Base-by-base conservation (phyloP, 2,797 vertebrate species). In the Vespertilio murinus region DNA sequence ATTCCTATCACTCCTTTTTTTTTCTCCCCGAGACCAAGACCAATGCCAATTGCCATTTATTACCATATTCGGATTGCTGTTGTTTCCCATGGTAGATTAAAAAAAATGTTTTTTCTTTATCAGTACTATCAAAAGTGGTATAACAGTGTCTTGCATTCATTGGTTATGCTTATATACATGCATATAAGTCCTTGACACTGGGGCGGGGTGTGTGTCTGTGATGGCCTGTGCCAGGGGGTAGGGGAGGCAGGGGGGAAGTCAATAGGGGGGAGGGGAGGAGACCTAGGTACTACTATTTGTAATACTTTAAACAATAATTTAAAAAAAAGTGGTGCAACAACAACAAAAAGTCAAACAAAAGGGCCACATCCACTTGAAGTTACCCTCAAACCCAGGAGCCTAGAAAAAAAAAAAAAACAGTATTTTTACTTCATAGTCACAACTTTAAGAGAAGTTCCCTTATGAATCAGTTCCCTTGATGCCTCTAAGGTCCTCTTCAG, bases 61-160 rank as follows among this genome's bases (percentile, higher is more conserved):
- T 87, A 40, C 59, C 40, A 64, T 47, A 80, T 8, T 38, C 35
- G 9, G 73, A 85, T 81, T 86, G 23, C 73, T 82, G 35, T 38
- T 84, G 28, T 70, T 93, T 23, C 65, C 87, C 64, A 30, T 42
- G 9, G 38, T 14, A 93, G 40, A 83, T 30, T 54, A 82, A 95
- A 88, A 92, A 94, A 86, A 30, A 10, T 10, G 52, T 95, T 90
- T 70, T 49, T 94, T 91, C 54, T 3, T 25, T 59, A 75, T 67
- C 4, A 90, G 40, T 78, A 56, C 16, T 84, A 82, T 69, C 14
- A 82, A 91, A 94, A 86, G n/a, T 52, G 13, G 52, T 45, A 1
- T 85, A 92, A 90, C 17, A 94, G 52, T 54, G 52, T 54, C 52
- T 54, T 54, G 22, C 3, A 22, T 54, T 8, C 52, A 54, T 54